Base-by-base conservation (phyloP, 1,140 invertebrate genomes). In the Drosophila pruinosa region DNA sequence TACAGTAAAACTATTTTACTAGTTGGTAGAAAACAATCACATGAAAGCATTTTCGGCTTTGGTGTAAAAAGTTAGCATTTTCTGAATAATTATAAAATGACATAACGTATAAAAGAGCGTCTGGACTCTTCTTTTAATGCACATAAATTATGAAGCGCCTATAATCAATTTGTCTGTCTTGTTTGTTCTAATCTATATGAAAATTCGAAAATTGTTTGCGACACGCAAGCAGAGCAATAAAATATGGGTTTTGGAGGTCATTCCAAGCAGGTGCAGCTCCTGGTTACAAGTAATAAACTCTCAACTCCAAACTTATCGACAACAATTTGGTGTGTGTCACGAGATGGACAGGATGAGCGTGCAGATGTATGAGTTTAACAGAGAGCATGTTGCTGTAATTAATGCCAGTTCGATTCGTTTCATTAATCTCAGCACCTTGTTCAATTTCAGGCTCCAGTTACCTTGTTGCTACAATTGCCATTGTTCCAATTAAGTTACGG, bases 381-480 rank as follows among this genome's bases (percentile, higher is more conserved):
- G 8, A 0, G 3, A 17, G 8, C 3, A 15, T 22, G 7, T 14
- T 7, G 63, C 8, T 6, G 17, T 5, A 70, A 48, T 48, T 64
- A 64, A 64, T 64, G 50, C 8, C 41, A 36, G 50, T 70, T 64
- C 12, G 22, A 56, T 19, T 71, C 70, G 69, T 70, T 62, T 50
- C 47, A 56, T 74, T 63, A 78, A 74, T 78, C 71, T 65, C 38
- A 14, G 43, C 34, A 41, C 39, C 53, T 34, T 31, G 67, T 56
- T 38, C 76, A 86, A 83, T 83, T 86, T 86, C 72, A 80, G 50
- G 81, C 72, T 81, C 70, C 52, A 86, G 64, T 85, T 86, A 58
- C 45, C 36, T 64, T 58, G 31, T 4, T 10, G 36, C 38, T 75
- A 47, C 63, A 78, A 82, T 82, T 67, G 68, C 62, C 43, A 59